Percentiles rank a stretch among this genome's conserved stretches.
phyloP scores from a whole-genome alignment of 37 sponge, comb jelly and placozoan species.

The Axinella damicornis region DNA sequence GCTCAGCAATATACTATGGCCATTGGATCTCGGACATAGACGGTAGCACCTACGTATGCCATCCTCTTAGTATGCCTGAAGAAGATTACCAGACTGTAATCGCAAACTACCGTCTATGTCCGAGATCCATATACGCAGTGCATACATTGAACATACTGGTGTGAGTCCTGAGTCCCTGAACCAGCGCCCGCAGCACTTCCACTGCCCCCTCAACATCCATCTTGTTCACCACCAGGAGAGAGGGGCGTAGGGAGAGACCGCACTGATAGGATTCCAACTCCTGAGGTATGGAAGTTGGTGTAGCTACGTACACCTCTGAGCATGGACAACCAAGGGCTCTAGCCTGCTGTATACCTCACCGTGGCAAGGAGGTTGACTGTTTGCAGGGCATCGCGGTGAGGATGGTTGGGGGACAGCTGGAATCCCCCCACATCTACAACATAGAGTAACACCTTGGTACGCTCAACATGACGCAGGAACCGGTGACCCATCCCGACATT shows the following conservation, averaged over 20 bases:
- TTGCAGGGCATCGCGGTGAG: slow-evolving; percentile 19
- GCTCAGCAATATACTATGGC: no score
- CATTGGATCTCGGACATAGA: no score
- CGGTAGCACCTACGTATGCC: no score
- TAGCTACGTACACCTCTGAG: not conserved
- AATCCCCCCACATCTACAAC: slow-evolving; percentile 66
- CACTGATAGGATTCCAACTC: slow-evolving; percentile 71
- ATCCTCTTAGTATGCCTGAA: no score
- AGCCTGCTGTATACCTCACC: not conserved
- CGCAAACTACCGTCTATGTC: no score
- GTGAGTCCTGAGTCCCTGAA: no score
- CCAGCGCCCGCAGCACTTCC: no score
- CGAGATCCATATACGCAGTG: no score
- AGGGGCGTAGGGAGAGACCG: slow-evolving; percentile 53
- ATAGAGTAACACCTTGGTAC: slow-evolving; percentile 73
- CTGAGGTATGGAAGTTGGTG: not conserved
- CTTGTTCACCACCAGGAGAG: slow-evolving; percentile 75
- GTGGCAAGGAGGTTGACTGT: slow-evolving; percentile 20
- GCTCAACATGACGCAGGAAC: slow-evolving; percentile 88
- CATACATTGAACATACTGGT: no score
- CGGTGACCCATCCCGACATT: slow-evolving; percentile 87
- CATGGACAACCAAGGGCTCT: no score
- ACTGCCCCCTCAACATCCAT: slow-evolving; percentile 73
- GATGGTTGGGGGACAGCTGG: slow-evolving; percentile 46
- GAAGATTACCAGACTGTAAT: no score